These are phyloP conservation scores for Malurus cyaneus DNA, from an alignment of 2,113 vertebrate genomes.

Conservation along the genomic window DNA sequence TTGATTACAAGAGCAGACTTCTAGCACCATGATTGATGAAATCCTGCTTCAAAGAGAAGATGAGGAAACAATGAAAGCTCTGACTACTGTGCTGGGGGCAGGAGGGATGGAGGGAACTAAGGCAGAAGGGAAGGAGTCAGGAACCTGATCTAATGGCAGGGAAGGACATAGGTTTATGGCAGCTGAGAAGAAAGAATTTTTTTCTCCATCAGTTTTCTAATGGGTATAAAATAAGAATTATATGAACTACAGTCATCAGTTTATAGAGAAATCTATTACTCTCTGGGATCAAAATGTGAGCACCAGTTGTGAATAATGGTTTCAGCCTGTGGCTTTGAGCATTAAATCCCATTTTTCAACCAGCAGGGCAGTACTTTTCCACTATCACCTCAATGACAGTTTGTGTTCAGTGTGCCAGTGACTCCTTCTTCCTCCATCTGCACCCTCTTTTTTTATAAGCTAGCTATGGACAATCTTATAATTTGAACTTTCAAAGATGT, in stretches of 20 bases:
- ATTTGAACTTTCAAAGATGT: constrained; percentile 22
- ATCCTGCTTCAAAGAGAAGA: constrained; percentile 15
- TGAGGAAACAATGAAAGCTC: constrained; percentile 24
- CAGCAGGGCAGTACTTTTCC: constrained; percentile 34
- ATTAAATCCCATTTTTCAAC: constrained; percentile 49
- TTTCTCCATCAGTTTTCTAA: constrained; percentile 17
- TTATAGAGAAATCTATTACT: constrained; percentile 57
- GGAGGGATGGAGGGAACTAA: constrained; percentile 16
- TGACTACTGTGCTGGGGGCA: background rate
- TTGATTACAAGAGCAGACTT: constrained; percentile 21
- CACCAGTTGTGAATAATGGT: constrained; percentile 38
- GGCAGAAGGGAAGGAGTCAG: constrained; percentile 18
- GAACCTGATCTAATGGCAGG: background rate
- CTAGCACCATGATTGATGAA: constrained; percentile 44
- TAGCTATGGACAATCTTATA: background rate
- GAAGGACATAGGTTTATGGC: background rate
- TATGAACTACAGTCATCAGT: constrained; percentile 43
- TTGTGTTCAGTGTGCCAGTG: background rate
- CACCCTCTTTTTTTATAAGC: background rate
- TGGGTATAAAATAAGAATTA: constrained; percentile 43
- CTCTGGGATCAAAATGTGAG: constrained; percentile 39
- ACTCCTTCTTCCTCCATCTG: background rate
- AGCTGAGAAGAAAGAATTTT: constrained; percentile 7
- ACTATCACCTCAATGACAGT: constrained; percentile 24
- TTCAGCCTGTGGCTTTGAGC: constrained; percentile 48